Evolutionary conservation across 2,797 vertebrate genomes (phyloP).

Genomic region (Myotis findleyi): DNA sequence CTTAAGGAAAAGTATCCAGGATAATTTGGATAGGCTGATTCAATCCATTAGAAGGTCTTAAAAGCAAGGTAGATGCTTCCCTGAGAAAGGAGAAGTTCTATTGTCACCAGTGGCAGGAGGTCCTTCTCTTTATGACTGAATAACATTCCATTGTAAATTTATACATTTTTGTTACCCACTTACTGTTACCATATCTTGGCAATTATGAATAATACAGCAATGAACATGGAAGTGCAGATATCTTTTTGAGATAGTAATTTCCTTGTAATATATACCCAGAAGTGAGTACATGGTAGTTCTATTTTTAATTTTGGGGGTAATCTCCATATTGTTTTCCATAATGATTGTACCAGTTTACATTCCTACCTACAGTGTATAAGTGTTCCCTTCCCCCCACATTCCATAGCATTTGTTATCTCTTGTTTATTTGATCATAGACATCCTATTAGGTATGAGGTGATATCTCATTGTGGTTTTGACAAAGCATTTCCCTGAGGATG

Average conservation of each 20-base stretch:
- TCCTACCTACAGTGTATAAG: background rate
- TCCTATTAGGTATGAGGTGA: background rate
- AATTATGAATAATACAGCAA: background rate
- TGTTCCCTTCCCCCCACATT: background rate
- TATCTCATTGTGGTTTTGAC: background rate
- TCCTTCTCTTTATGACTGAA: background rate
- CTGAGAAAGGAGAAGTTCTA: background rate
- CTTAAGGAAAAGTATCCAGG: background rate
- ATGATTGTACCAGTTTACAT: background rate
- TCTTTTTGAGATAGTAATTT: background rate
- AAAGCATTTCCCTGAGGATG: background rate
- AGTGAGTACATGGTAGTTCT: background rate
- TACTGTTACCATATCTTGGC: background rate
- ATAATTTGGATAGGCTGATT: background rate
- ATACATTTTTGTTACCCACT: background rate
- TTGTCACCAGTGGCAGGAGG: background rate
- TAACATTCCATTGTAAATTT: background rate
- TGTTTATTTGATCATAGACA: background rate
- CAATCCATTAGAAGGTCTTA: background rate
- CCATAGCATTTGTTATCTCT: background rate
- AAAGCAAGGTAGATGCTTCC: background rate
- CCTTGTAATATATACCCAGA: background rate
- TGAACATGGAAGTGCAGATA: background rate
- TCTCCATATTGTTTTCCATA: background rate
- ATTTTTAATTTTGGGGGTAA: background rate